A percentile compares a stretch with the other conserved stretches of the same genome.
phyloP scores from a whole-genome alignment of 2,888 invertebrate genomes.

The Troilus luridus region DNA sequence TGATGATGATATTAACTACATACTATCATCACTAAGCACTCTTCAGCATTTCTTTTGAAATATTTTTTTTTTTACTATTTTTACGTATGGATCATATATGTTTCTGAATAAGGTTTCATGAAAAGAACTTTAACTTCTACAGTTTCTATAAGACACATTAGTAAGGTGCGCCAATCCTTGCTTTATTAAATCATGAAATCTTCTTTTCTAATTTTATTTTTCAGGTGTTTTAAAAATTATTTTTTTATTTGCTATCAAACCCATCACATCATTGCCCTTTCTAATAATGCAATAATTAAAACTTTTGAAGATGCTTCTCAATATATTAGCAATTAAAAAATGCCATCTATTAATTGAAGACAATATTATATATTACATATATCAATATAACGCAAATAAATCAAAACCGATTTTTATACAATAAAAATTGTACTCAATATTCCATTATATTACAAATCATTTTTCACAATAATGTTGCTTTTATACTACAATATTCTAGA shows the following conservation, averaged over 20 bases:
- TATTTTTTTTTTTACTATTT: too few species aligned
- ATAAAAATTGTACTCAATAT: background rate
- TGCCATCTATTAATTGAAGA: too few species aligned
- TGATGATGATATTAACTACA: too few species aligned
- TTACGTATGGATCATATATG: too few species aligned
- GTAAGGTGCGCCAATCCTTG: background rate
- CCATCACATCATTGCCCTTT: background rate
- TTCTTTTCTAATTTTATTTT: background rate
- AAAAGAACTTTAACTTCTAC: background rate
- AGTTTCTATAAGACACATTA: background rate
- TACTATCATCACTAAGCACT: too few species aligned
- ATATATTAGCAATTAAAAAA: too few species aligned
- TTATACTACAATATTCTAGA: background rate
- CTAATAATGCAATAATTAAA: background rate
- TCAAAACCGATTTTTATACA: too few species aligned
- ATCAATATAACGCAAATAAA: too few species aligned
- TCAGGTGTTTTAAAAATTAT: background rate
- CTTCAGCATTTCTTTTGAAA: too few species aligned
- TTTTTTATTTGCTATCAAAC: background rate
- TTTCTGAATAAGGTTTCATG: too few species aligned
- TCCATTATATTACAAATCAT: background rate
- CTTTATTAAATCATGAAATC: background rate
- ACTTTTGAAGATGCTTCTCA: background rate
- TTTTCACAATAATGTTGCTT: background rate
- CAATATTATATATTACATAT: too few species aligned